A percentile compares a stretch with the other conserved stretches of the same genome.
Evolutionary conservation across 2,888 invertebrate species (phyloP).

Genomic region (Drosophila peninsularis): DNA sequence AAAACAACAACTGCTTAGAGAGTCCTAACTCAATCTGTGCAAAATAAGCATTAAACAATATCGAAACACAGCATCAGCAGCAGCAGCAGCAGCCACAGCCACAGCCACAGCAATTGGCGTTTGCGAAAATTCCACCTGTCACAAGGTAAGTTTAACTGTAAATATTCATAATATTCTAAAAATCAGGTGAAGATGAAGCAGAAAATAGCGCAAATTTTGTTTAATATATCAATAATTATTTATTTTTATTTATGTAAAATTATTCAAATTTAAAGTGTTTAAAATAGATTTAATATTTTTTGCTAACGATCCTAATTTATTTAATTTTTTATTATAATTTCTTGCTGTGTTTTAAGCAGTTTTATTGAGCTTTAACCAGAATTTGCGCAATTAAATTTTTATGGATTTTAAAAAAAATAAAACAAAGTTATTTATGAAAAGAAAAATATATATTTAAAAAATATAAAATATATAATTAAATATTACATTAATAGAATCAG

Average conservation of each 20-base stretch:
- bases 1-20: background rate
- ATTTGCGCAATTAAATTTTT: too few species aligned
- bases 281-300: background rate
- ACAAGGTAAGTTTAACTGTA: constrained; percentile 20
- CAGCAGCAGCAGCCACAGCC: background rate
- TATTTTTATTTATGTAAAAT: background rate
- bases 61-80: constrained; percentile 7
- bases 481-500: too few species aligned
- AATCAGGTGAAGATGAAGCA: background rate
- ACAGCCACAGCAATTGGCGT: background rate
- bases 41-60: constrained; percentile 2
- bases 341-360: background rate
- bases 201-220: background rate
- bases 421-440: too few species aligned
- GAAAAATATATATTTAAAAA: too few species aligned
- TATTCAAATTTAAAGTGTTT: too few species aligned
- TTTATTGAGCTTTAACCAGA: too few species aligned
- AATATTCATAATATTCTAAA: background rate
- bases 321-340: background rate
- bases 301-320: background rate
- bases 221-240: background rate
- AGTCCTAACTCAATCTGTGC: constrained; percentile 5
- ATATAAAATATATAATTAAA: too few species aligned
- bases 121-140: constrained; percentile 8
- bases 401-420: too few species aligned